A percentile compares a stretch with the other conserved stretches of the same genome.
phyloP scores from a whole-genome alignment of 2,888 invertebrate species.

The Terebella lapidaria region DNA sequence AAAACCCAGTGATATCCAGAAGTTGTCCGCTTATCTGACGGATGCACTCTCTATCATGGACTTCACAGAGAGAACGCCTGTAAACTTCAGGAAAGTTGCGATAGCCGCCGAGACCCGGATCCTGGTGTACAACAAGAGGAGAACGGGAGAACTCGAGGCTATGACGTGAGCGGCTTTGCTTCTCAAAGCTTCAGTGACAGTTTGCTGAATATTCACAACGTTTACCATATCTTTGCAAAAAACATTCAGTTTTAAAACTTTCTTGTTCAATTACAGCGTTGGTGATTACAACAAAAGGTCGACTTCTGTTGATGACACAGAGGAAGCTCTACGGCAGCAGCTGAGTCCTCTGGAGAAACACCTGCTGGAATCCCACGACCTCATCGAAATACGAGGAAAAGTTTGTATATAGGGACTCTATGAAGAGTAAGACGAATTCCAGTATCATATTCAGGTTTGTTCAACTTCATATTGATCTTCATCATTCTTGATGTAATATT shows the following conservation, averaged over 20 bases:
- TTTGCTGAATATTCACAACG: too few species aligned
- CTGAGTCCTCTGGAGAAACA: background rate
- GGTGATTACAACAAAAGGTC: background rate
- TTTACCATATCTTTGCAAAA: too few species aligned
- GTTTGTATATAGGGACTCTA: background rate
- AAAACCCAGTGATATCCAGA: background rate
- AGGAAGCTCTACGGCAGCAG: background rate
- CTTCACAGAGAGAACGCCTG: background rate
- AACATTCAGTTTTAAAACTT: background rate
- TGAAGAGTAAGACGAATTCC: background rate
- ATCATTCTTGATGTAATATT: too few species aligned
- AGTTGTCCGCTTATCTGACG: background rate
- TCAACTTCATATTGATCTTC: too few species aligned
- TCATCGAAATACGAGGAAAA: background rate
- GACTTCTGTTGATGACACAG: background rate
- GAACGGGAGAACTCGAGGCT: background rate
- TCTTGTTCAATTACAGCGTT: background rate
- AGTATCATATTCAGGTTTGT: too few species aligned
- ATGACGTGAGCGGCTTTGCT: background rate
- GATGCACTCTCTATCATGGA: background rate
- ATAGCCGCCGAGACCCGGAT: background rate
- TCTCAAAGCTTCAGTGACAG: too few species aligned
- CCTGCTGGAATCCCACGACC: background rate
- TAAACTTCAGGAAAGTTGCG: background rate
- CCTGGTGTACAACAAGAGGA: background rate